Percentiles rank a stretch among this genome's conserved stretches.
Evolutionary conservation across 2,113 vertebrate species (phyloP).

Genomic region (Callocephalon fimbriatum): DNA sequence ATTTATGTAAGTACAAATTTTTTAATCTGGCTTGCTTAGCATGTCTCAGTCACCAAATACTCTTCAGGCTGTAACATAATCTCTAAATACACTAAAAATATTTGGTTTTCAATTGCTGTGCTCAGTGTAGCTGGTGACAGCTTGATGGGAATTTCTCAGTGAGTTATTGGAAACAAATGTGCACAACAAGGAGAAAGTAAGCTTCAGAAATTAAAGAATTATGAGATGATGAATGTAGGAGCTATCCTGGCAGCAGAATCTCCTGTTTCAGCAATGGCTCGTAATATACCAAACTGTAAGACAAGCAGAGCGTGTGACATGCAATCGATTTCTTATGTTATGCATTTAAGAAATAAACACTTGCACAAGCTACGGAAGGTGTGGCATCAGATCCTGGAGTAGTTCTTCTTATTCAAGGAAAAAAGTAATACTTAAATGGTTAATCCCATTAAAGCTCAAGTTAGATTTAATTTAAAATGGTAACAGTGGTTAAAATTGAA

Average conservation of each 20-base stretch:
- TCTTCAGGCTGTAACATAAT: constrained; percentile 9
- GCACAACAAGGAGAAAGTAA: neutral
- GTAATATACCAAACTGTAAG: neutral
- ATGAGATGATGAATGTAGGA: neutral
- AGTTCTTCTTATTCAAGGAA: neutral
- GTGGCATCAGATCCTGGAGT: neutral
- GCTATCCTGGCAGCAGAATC: neutral
- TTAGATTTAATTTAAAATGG: neutral
- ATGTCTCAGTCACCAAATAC: neutral
- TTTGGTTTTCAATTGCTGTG: constrained; percentile 41
- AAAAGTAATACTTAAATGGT: neutral
- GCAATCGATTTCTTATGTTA: neutral
- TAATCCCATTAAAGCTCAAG: neutral
- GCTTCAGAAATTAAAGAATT: constrained; percentile 23
- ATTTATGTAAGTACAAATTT: neutral
- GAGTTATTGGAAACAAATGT: constrained; percentile 40
- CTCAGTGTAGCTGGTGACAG: constrained; percentile 51
- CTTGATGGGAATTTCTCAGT: constrained; percentile 23
- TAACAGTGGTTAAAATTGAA: neutral
- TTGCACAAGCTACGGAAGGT: neutral
- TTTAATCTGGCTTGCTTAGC: constrained; percentile 20
- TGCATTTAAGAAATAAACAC: neutral
- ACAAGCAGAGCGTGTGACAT: neutral
- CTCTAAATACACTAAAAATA: constrained; percentile 51
- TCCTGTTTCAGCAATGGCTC: neutral